phyloP scores from a whole-genome alignment of 2,797 vertebrate genomes.

The Nothura maculosa region DNA sequence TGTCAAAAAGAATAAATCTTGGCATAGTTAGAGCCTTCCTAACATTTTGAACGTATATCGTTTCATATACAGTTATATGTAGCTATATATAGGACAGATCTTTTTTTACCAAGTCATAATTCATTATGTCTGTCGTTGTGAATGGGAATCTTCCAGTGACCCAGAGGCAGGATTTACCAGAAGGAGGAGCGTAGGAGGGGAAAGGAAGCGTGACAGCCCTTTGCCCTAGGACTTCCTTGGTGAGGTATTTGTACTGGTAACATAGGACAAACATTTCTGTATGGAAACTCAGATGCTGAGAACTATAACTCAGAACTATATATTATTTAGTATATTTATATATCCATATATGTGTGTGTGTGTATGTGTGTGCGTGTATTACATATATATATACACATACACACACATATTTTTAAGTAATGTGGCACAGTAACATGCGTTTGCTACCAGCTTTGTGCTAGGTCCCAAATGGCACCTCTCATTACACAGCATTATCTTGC shows the following conservation, averaged over 20 bases:
- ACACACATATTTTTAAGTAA: neutral
- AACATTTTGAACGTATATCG: neutral
- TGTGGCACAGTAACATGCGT: rapidly evolving
- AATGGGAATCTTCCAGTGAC: neutral
- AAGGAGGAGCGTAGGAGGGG: neutral
- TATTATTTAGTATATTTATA: too few species aligned
- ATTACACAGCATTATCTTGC: neutral
- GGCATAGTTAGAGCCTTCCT: neutral
- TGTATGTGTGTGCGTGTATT: too few species aligned
- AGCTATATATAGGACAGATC: neutral
- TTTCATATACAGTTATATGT: neutral
- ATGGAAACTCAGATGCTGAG: neutral
- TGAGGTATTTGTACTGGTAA: neutral
- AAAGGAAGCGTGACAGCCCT: neutral
- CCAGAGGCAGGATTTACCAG: neutral
- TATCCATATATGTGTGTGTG: too few species aligned
- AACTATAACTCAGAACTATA: neutral
- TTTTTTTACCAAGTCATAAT: neutral
- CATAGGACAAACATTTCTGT: neutral
- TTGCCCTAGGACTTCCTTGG: neutral
- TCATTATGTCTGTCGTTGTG: neutral
- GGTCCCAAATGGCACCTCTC: neutral
- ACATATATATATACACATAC: too few species aligned
- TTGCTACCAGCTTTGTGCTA: neutral
- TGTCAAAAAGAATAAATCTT: neutral